Evolutionary conservation across 1,140 invertebrate species (phyloP), one percentile per base, ranked within the genome.

Genomic region (Reticulitermes speratus): DNA sequence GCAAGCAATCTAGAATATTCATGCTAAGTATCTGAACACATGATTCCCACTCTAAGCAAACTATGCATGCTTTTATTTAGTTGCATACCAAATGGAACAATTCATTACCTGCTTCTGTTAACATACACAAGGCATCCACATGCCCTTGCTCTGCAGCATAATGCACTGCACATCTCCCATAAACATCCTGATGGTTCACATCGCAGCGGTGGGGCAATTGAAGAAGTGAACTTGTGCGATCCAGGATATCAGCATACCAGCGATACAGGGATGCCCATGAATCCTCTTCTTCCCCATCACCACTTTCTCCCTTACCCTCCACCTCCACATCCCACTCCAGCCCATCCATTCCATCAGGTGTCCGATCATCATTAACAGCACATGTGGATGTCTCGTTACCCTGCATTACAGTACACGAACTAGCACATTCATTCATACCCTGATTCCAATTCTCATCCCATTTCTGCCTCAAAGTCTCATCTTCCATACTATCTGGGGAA

Each of bases 251-350:
- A 38, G 93, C 93, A 89, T 93, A 94, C 89, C 88, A 90, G 30
- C 88, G 86, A 84, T 89, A 90, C 9, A 93, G 89, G 5, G 90
- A 89, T 48, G 89, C 90, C 88, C 90, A 88, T n/a, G 87, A 85
- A 86, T 90, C 89, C 38, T 85, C 86, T 59, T 82, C 86, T 44
- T 81, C 86, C 84, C 87, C 86, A 7, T 75, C n/a, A 30, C 65
- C n/a, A 12, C 65, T 30, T 25, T 75, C n/a, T 25, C n/a, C 65
- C n/a, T 75, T 75, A 38, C 89, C 89, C 59, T 91, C 90, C 25
- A 93, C 90, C 89, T 94, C 93, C 86, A 92, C 90, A 84, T 93
- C 93, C 93, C 93, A 94, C 88, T 94, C 92, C 5, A 94, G 88
- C 38, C 90, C 91, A 84, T 94, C 93, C 93, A 94, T 94, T 25